Percentiles rank a stretch among this genome's conserved stretches.
Evolutionary conservation across 2,113 vertebrate genomes (phyloP).

Genomic region (Apteryx mantelli): DNA sequence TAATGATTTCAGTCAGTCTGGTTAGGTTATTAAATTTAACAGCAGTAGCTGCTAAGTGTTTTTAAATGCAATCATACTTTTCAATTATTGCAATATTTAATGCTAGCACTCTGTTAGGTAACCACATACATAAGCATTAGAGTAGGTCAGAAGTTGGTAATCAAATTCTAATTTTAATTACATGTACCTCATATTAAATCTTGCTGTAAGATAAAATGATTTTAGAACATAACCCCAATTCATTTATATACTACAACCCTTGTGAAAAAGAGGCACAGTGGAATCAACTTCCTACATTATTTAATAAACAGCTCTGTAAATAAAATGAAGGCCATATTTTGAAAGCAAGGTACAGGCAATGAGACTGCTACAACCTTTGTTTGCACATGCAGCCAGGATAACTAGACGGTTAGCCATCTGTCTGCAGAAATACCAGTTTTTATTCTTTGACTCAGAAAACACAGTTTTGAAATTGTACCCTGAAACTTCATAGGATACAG

Average conservation of each 20-base stretch:
- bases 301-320: conserved; percentile 22
- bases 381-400: conserved; percentile 14
- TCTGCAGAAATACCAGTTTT: conserved; percentile 12
- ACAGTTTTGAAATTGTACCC: neutral
- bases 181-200: conserved; percentile 5
- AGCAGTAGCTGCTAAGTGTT: neutral
- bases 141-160: neutral
- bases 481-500: conserved; percentile 7
- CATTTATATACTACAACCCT: neutral
- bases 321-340: conserved; percentile 28
- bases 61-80: conserved; percentile 11
- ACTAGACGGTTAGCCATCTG: conserved; percentile 28
- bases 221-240: conserved; percentile 10
- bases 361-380: neutral
- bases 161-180: conserved; percentile 47
- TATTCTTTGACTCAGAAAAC: neutral
- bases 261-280: neutral
- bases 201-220: neutral
- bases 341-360: neutral
- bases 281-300: neutral
- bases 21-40: conserved; percentile 12
- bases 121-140: neutral
- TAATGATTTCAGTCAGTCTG: neutral
- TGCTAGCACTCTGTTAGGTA: neutral
- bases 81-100: conserved; percentile 24